Evolutionary conservation across 2,888 invertebrate species (phyloP).

Genomic region (Heliconius sara): DNA sequence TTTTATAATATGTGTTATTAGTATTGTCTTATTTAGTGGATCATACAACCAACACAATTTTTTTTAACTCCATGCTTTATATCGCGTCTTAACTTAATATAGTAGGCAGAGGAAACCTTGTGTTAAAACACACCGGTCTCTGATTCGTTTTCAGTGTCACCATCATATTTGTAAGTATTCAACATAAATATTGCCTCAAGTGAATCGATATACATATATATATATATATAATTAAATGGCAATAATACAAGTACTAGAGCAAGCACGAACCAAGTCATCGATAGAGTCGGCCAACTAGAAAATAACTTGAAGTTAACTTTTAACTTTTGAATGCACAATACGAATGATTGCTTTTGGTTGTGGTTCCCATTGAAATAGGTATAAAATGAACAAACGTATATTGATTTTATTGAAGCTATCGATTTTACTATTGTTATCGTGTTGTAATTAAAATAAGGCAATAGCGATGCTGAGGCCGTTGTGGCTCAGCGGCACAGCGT

Average conservation of each 20-base stretch:
- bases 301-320: conserved; percentile 39
- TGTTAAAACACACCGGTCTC: too few relatives aligned
- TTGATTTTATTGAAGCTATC: neutral
- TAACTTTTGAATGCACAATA: conserved; percentile 36
- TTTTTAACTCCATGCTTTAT: too few relatives aligned
- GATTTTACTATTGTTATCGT: neutral
- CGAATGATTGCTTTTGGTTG: conserved; percentile 24
- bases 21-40: too few relatives aligned
- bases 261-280: conserved; percentile 1
- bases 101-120: too few relatives aligned
- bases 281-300: conserved; percentile 27
- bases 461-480: too few relatives aligned
- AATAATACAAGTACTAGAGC: conserved; percentile 2
- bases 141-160: too few relatives aligned
- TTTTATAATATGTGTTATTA: too few relatives aligned
- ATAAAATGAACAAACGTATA: neutral
- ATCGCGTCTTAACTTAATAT: too few relatives aligned
- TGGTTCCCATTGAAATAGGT: conserved; percentile 9
- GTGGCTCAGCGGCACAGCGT: neutral
- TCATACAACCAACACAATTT: too few relatives aligned
- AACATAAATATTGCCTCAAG: neutral
- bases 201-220: neutral
- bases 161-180: neutral
- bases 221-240: neutral
- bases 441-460: neutral